Conservation (phyloP, 2,113 vertebrate species). For the Neogale vison region DNA sequence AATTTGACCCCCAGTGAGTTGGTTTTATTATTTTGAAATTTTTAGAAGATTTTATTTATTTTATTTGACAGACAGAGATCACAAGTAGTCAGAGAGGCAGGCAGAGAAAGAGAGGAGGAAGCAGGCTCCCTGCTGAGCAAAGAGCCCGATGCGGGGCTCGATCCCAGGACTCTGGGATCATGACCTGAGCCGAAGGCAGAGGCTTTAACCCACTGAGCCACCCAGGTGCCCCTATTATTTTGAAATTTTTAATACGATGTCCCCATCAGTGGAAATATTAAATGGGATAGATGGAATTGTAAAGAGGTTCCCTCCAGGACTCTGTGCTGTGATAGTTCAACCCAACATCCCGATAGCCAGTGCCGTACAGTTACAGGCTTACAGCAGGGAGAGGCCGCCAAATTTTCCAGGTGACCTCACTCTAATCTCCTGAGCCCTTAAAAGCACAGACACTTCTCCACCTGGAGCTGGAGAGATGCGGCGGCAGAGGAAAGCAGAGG, state of each 20-base stretch:
- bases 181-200: no score
- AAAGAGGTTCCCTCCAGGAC: background rate
- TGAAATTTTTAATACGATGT: background rate
- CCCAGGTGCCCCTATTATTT: no score
- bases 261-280: background rate
- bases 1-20: background rate
- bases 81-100: no score
- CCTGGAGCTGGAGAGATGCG: background rate
- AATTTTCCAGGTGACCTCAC: background rate
- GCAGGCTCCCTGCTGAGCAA: no score
- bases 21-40: background rate
- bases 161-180: no score
- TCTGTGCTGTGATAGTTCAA: background rate
- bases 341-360: background rate
- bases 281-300: background rate
- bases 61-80: no score
- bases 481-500: background rate
- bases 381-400: accelerated
- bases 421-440: background rate
- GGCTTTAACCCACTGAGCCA: no score
- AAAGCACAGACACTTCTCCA: background rate
- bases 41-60: no score
- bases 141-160: no score
- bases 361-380: background rate
- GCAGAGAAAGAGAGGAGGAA: no score